Evolutionary conservation across 2,113 vertebrate species (phyloP).

Genomic region (Nettapus auritus): DNA sequence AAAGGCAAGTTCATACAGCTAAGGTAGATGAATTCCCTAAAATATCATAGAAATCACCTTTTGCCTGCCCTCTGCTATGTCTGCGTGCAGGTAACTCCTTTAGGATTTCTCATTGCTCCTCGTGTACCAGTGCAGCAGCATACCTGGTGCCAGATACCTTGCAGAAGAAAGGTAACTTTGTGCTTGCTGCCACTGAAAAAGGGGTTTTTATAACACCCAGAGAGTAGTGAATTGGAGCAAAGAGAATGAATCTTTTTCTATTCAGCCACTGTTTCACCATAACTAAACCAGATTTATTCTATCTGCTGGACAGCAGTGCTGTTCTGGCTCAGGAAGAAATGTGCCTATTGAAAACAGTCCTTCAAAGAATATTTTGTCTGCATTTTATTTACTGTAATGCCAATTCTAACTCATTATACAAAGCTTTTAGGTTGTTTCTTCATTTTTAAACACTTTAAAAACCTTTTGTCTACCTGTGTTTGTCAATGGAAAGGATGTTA

Average conservation of each 20-base stretch:
- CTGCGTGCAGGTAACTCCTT: background rate
- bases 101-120: background rate
- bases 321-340: background rate
- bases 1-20: background rate
- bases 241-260: background rate
- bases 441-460: background rate
- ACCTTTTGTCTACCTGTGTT: background rate
- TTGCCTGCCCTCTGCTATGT: background rate
- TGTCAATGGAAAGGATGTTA: background rate
- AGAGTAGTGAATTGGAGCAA: background rate
- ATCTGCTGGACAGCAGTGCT: background rate
- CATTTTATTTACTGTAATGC: background rate
- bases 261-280: background rate
- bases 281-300: background rate
- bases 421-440: background rate
- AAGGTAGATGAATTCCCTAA: background rate
- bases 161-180: background rate
- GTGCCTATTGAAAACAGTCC: background rate
- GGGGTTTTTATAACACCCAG: background rate
- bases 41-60: rapidly evolving
- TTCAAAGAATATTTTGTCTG: background rate
- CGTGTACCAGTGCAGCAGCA: background rate
- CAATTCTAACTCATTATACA: background rate
- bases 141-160: background rate
- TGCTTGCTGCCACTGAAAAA: background rate